Evolutionary conservation across 2,113 vertebrate genomes (phyloP).

Genomic region (Gymnorhina tibicen): DNA sequence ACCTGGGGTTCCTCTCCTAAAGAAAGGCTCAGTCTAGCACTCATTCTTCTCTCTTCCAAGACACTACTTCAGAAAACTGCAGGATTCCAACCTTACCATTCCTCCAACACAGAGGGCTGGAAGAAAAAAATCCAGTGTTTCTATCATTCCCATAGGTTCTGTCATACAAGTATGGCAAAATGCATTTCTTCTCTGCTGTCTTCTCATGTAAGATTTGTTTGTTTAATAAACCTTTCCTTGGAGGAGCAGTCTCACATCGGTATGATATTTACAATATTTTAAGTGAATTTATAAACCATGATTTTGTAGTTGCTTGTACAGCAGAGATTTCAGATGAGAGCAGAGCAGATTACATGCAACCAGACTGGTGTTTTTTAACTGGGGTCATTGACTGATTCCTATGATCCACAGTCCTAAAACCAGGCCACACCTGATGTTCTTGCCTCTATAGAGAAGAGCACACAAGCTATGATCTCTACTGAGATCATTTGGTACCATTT

Average conservation of each 20-base stretch:
- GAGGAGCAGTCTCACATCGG: background rate
- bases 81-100: background rate
- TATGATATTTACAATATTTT: background rate
- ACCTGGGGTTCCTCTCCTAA: background rate
- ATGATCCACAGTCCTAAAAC: background rate
- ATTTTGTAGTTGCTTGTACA: background rate
- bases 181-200: background rate
- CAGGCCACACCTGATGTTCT: background rate
- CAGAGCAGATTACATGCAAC: background rate
- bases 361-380: background rate
- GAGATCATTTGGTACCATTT: background rate
- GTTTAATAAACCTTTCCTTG: background rate
- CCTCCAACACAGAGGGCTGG: background rate
- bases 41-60: background rate
- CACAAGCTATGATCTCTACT: background rate
- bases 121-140: background rate
- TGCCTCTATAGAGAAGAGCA: background rate
- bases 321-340: background rate
- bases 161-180: background rate
- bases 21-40: background rate
- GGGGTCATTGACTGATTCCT: background rate
- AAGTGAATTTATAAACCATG: background rate
- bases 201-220: background rate
- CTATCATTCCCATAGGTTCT: background rate
- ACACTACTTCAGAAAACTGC: background rate